Evolutionary conservation across 2,797 vertebrate species (phyloP).

Genomic region (Onychomys arenicola): DNA sequence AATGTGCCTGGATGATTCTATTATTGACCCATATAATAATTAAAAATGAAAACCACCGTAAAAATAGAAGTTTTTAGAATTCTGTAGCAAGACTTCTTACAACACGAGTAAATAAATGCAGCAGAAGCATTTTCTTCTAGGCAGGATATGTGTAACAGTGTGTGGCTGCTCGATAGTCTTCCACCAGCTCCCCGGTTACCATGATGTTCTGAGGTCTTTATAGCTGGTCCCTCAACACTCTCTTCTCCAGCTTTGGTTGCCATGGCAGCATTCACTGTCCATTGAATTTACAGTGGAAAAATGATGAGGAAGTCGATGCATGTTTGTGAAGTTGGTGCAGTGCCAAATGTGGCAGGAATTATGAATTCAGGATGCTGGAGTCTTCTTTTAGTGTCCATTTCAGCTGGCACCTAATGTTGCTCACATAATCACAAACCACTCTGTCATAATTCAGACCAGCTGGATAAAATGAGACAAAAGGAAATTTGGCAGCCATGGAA

Average conservation of each 20-base stretch:
- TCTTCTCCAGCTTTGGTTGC: conserved; percentile 80
- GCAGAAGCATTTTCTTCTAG: conserved; percentile 55
- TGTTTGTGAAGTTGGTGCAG: conserved; percentile 86
- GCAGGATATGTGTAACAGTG: conserved; percentile 67
- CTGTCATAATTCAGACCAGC: conserved; percentile 87
- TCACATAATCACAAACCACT: conserved; percentile 87
- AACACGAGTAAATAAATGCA: conserved; percentile 65
- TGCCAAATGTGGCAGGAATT: conserved; percentile 87
- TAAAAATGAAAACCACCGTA: conserved; percentile 81
- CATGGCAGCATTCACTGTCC: conserved; percentile 84
- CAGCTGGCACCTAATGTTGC: conserved; percentile 88
- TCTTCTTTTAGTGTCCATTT: conserved; percentile 90
- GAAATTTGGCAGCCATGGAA: conserved; percentile 87
- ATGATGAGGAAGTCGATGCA: neutral
- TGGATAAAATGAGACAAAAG: conserved; percentile 88
- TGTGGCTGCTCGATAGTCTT: conserved; percentile 67
- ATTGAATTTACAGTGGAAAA: conserved; percentile 80
- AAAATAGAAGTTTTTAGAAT: conserved; percentile 81
- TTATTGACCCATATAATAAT: conserved; percentile 83
- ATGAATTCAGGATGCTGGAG: conserved; percentile 84
- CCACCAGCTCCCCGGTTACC: conserved; percentile 74
- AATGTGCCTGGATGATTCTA: conserved; percentile 87
- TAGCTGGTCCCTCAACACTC: conserved; percentile 70
- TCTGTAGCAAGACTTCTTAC: conserved; percentile 62
- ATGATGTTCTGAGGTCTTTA: conserved; percentile 78